Conservation (phyloP, 1,140 invertebrate species). For the Drosophila funebris region DNA sequence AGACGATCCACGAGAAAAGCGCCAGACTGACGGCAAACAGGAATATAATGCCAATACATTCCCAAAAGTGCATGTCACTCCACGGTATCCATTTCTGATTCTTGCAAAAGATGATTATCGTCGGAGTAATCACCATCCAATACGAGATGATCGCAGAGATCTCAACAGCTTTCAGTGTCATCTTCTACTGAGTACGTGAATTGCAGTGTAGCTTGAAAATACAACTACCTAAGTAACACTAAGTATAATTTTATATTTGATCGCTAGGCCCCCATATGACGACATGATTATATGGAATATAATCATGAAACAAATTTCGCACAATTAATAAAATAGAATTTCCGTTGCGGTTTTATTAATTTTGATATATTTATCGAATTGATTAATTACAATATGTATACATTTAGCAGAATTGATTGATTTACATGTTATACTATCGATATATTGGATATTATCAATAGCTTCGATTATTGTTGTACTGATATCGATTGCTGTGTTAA, state of each 20-base stretch:
- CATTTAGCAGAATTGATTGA: too few species aligned
- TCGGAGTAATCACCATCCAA: background rate
- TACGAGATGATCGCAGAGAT: background rate
- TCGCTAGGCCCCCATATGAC: background rate
- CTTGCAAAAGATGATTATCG: background rate
- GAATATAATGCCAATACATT: background rate
- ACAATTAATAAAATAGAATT: too few species aligned
- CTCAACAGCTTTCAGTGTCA: background rate
- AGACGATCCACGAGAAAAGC: background rate
- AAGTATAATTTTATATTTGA: background rate
- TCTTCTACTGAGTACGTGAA: background rate
- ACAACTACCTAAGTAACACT: too few species aligned
- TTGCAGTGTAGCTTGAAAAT: background rate
- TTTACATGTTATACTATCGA: too few species aligned
- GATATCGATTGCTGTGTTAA: too few species aligned
- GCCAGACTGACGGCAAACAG: background rate
- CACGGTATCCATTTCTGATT: background rate
- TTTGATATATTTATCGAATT: too few species aligned
- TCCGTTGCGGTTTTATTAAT: too few species aligned
- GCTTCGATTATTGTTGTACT: too few species aligned
- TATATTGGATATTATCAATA: too few species aligned
- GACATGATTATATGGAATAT: background rate
- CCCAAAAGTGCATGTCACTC: background rate
- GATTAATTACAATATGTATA: too few species aligned
- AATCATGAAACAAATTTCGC: too few species aligned